Evolutionary conservation across 2,797 vertebrate genomes (phyloP), one percentile per base, ranked within the genome.

Genomic region (Mallotus villosus): DNA sequence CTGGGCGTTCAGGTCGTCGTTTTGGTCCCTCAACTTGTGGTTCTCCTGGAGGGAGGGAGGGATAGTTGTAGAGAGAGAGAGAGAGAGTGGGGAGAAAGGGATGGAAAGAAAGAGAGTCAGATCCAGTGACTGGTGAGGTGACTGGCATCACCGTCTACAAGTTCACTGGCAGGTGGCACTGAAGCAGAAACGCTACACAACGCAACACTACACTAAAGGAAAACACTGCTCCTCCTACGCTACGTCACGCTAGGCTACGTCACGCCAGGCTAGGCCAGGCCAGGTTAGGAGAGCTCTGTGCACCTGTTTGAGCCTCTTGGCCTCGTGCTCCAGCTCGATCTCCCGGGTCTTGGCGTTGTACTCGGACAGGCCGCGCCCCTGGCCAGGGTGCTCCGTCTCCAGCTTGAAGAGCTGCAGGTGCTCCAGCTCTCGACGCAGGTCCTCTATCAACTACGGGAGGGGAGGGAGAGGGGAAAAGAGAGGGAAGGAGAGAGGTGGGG

Each of bases 1-100:
- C 88, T 99, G 97, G 62, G 96, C 97, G 0, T 96, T 99, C 74
- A 99, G 91, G 88, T 99, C 98, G 1, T 99, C 97, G 0, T 99
- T 99, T 91, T 99, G 97, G 78, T 99, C 97, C 61, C 94, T 91
- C 60, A 99, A 93, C 82, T 98, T 98, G 69, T 95, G 91, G 84
- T 68, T 68, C n/a, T 68, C 67, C 67, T 68, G 29, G 98, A 99
- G 99, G 21, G 63, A 4, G 16, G 73, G 51, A n/a, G n/a, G 4
- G 37, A 19, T n/a, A 27, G 32, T 9, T 17, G 17, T 17, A 5
- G 1, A 11, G 16, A 19, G 12, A 12, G 17, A 17, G 21, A 21
- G 14, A 5, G 63, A 9, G 7, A 11, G 37, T 19, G 16, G 41
- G 11, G 8, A 2, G 4, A 19, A 25, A 25, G 5, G 1, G 25